Conservation (phyloP, 2,797 vertebrate species). For the Prionace glauca region DNA sequence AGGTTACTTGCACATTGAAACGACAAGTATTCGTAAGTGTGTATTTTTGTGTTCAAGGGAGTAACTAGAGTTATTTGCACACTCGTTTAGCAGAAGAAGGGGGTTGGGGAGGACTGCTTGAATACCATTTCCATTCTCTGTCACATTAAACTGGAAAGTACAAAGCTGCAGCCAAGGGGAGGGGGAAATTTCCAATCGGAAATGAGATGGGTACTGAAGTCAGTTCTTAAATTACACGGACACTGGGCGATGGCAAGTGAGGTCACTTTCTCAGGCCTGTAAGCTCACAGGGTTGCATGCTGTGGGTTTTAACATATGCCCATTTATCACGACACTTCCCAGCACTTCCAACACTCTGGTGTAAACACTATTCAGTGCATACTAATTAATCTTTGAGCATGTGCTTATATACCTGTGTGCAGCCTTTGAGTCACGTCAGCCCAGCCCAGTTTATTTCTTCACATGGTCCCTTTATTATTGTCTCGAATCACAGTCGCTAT, state of each 20-base stretch:
- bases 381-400: constrained; percentile 25
- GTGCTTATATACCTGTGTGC: neutral
- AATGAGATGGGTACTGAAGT: constrained; percentile 55
- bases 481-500: neutral
- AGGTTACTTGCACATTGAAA: constrained; percentile 62
- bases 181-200: constrained; percentile 45
- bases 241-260: constrained; percentile 49
- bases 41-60: constrained; percentile 54
- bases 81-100: constrained; percentile 43
- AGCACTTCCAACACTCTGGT: constrained; percentile 8
- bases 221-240: constrained; percentile 47
- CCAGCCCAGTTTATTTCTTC: neutral
- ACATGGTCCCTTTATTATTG: neutral
- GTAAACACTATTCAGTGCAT: neutral
- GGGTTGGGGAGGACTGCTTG: neutral
- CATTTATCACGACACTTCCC: constrained; percentile 48
- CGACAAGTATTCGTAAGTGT: constrained; percentile 52
- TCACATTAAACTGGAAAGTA: constrained; percentile 51
- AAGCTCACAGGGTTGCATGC: constrained; percentile 42
- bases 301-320: constrained; percentile 41
- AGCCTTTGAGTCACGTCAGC: neutral
- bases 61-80: constrained; percentile 54
- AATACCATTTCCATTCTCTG: constrained; percentile 34
- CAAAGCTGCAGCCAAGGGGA: constrained; percentile 47
- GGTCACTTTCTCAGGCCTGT: constrained; percentile 51